These are phyloP conservation scores for Drosophila murphyi DNA, from an alignment of 1,140 invertebrate species.

Conservation along the genomic window DNA sequence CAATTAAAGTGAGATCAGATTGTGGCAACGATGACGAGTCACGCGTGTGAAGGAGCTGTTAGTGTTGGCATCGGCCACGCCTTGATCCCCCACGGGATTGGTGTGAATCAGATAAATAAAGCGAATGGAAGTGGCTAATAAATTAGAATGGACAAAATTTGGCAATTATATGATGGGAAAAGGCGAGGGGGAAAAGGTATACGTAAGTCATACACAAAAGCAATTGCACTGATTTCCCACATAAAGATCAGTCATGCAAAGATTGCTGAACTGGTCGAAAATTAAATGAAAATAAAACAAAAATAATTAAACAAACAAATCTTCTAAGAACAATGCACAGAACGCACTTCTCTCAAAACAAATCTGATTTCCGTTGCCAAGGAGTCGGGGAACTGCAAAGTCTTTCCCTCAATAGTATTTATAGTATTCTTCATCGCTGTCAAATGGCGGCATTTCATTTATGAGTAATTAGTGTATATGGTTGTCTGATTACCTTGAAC, in stretches of 20 bases:
- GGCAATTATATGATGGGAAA: constrained; percentile 35
- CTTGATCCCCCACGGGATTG: constrained; percentile 18
- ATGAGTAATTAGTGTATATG: neutral
- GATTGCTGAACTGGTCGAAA: too few relatives aligned
- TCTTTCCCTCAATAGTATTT: neutral
- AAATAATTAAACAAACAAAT: too few relatives aligned
- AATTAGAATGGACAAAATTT: constrained; percentile 48
- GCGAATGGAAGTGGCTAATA: constrained; percentile 44
- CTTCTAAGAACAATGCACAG: neutral
- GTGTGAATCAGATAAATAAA: constrained; percentile 59
- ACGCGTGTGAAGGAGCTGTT: constrained; percentile 57
- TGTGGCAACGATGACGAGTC: constrained; percentile 56
- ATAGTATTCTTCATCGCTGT: neutral
- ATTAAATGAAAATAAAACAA: too few relatives aligned
- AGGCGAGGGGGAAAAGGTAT: neutral
- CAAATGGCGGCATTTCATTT: neutral
- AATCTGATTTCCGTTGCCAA: neutral
- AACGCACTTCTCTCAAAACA: neutral
- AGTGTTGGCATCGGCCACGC: constrained; percentile 35
- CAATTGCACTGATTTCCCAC: neutral
- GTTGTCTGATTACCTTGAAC: constrained; percentile 22
- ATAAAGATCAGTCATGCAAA: neutral
- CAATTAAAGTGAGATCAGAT: constrained; percentile 80
- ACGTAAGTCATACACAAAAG: neutral
- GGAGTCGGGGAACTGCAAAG: neutral